Percentiles rank a stretch among this genome's conserved stretches.
Evolutionary conservation across 2,888 invertebrate species (phyloP).

Genomic region (Caenorhabditis sp.): DNA sequence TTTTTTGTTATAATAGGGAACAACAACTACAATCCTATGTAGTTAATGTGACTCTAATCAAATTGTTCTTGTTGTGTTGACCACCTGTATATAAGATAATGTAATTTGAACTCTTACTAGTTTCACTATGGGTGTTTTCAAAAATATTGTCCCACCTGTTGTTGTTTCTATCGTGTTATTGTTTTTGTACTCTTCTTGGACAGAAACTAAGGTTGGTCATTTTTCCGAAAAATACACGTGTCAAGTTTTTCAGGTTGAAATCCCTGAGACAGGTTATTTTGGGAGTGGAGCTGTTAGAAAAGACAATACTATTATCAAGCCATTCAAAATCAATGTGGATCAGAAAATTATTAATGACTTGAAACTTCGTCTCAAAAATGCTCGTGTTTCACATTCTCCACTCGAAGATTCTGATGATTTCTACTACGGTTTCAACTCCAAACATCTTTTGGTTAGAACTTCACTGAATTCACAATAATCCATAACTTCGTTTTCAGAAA

Average conservation of each 20-base stretch:
- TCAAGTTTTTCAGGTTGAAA: not conserved
- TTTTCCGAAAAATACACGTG: too few relatives aligned
- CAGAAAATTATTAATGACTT: slow-evolving; percentile 58
- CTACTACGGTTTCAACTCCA: slow-evolving; percentile 83
- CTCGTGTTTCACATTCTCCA: slow-evolving; percentile 65
- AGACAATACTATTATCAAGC: slow-evolving; percentile 54
- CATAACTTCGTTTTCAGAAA: slow-evolving; percentile 24
- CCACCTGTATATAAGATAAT: too few relatives aligned
- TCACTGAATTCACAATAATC: not conserved
- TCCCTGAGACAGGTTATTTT: slow-evolving; percentile 37
- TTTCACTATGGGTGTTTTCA: too few relatives aligned
- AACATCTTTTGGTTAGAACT: slow-evolving; percentile 70
- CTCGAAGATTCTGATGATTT: slow-evolving; percentile 75
- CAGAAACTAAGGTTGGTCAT: too few relatives aligned
- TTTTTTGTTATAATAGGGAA: too few relatives aligned
- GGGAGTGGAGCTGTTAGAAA: slow-evolving; percentile 47
- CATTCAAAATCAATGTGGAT: slow-evolving; percentile 58
- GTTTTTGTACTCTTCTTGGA: too few relatives aligned
- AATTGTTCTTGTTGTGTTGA: too few relatives aligned
- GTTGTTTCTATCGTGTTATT: too few relatives aligned
- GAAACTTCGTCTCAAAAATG: slow-evolving; percentile 73
- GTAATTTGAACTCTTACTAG: too few relatives aligned
- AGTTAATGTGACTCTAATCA: too few relatives aligned
- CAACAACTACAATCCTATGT: too few relatives aligned
- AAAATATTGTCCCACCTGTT: too few relatives aligned